These are phyloP conservation scores for Gobio occitaniae DNA, from an alignment of 2,797 vertebrate genomes.

Conservation along the genomic window DNA sequence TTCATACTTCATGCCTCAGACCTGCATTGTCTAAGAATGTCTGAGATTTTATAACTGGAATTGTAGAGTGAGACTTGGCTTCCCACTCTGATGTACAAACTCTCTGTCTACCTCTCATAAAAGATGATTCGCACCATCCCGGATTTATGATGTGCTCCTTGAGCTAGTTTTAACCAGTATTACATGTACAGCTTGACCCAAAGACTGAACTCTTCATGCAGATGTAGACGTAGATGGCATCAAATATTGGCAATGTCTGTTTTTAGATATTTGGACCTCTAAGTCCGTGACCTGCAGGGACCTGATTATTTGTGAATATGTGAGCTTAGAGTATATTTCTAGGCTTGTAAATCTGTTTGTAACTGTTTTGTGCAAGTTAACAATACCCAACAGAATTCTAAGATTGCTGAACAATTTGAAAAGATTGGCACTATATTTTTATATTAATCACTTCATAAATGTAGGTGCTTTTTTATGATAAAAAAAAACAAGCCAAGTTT, in stretches of 20 bases:
- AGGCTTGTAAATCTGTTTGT: constrained; percentile 20
- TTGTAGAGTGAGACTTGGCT: constrained; percentile 31
- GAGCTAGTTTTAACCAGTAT: constrained; percentile 36
- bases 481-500: constrained; percentile 21
- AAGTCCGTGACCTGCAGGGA: neutral
- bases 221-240: constrained; percentile 1
- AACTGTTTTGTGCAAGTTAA: neutral
- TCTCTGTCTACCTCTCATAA: constrained; percentile 42
- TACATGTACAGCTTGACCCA: constrained; percentile 29
- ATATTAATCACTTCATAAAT: constrained; percentile 26
- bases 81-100: constrained; percentile 30
- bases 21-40: constrained; percentile 13
- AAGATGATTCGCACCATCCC: constrained; percentile 21
- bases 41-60: constrained; percentile 29
- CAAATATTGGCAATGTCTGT: neutral
- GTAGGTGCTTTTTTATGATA: constrained; percentile 7
- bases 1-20: constrained; percentile 24
- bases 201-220: neutral
- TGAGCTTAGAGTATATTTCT: neutral
- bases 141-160: constrained; percentile 33
- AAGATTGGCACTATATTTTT: neutral
- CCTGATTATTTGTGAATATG: constrained; percentile 25
- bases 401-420: constrained; percentile 6
- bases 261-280: constrained; percentile 1
- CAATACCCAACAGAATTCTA: neutral